A percentile compares a stretch with the other conserved stretches of the same genome.
These are phyloP conservation scores for Chirona hameri DNA, from an alignment of 2,888 invertebrate genomes.

Conservation along the genomic window DNA sequence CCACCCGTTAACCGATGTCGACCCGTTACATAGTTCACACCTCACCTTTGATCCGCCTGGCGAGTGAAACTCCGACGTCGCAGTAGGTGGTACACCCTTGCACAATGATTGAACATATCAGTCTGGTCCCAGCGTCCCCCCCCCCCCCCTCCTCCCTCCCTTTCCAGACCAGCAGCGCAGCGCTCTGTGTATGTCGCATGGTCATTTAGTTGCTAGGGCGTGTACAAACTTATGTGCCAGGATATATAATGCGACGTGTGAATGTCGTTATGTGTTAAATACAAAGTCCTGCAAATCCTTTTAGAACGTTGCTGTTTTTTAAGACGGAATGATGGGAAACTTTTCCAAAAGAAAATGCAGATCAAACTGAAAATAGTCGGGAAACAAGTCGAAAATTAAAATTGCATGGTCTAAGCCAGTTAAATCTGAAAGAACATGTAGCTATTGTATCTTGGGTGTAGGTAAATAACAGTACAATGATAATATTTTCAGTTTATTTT, in stretches of 20 bases:
- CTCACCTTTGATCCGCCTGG: background rate
- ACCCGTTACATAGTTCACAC: background rate
- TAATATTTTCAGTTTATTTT: no score
- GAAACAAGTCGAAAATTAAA: no score
- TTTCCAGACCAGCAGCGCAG: background rate
- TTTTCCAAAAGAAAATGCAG: no score
- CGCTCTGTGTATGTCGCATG: background rate
- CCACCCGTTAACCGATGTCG: background rate
- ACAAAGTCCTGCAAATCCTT: slow-evolving; percentile 4
- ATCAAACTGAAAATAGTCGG: no score
- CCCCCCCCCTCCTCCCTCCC: background rate
- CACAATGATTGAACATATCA: background rate
- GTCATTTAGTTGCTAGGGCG: slow-evolving; percentile 2
- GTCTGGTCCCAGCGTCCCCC: background rate
- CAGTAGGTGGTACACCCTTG: no score
- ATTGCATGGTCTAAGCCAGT: no score
- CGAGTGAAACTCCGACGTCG: background rate
- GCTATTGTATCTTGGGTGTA: no score
- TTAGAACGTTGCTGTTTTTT: background rate
- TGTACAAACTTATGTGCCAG: slow-evolving; percentile 26
- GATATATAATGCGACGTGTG: slow-evolving; percentile 9
- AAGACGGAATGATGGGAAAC: no score
- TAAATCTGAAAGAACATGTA: no score
- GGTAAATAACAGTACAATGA: no score
- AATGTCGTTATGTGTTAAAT: slow-evolving; percentile 23